phyloP scores from a whole-genome alignment of 2,888 invertebrate species.

The Zootermopsis nevadensis region DNA sequence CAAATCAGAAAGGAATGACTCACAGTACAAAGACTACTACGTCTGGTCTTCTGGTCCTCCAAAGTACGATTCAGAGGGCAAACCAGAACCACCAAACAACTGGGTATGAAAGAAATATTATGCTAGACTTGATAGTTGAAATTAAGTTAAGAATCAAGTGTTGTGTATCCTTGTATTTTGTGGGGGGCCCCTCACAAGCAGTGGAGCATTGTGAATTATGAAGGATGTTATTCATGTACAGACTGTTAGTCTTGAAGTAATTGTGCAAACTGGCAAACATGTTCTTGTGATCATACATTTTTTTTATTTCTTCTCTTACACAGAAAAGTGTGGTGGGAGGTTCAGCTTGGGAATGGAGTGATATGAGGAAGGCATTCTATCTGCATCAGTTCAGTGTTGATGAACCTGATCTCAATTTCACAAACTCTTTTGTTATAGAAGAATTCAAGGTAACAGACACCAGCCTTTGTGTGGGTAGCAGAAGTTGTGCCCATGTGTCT shows the following conservation, averaged over 20 bases:
- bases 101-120: conserved; percentile 69
- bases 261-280: too few species aligned
- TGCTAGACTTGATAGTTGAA: too few species aligned
- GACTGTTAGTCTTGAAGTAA: too few species aligned
- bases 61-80: conserved; percentile 59
- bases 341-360: conserved; percentile 79
- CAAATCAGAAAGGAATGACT: conserved; percentile 69
- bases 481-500: too few species aligned
- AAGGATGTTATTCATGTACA: too few species aligned
- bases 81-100: conserved; percentile 72
- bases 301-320: conserved; percentile 36
- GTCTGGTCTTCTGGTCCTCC: conserved; percentile 73
- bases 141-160: too few species aligned
- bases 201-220: too few species aligned
- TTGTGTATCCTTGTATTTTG: too few species aligned
- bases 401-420: conserved; percentile 86
- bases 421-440: conserved; percentile 73
- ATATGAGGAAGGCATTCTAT: conserved; percentile 75
- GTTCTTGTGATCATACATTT: too few species aligned
- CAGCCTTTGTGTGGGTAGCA: too few species aligned
- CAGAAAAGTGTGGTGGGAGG: conserved; percentile 67
- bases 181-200: too few species aligned
- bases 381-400: conserved; percentile 78
- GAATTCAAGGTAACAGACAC: conserved; percentile 66
- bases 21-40: conserved; percentile 78